A percentile compares a stretch with the other conserved stretches of the same genome.
Evolutionary conservation across 2,888 invertebrate genomes (phyloP).

Genomic region (Heliothis peltigera): DNA sequence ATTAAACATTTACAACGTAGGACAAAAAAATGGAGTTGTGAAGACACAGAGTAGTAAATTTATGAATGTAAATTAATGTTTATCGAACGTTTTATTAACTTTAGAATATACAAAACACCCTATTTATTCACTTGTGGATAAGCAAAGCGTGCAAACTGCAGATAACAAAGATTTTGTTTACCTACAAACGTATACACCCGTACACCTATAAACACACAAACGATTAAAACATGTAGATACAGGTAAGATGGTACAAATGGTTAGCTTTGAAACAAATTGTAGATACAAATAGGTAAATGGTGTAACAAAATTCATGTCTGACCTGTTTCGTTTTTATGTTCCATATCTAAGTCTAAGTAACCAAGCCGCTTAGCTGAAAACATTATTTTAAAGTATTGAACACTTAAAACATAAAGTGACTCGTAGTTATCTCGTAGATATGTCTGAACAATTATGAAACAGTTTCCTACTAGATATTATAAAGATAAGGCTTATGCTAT

Average conservation of each 20-base stretch:
- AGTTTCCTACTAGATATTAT: constrained; percentile 17
- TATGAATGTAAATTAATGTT: constrained; percentile 17
- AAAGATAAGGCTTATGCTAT: constrained; percentile 30
- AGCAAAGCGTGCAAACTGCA: constrained; percentile 35
- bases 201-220: constrained; percentile 76
- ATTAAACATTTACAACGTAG: constrained; percentile 18
- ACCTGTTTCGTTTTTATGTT: constrained; percentile 67
- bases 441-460: constrained; percentile 25
- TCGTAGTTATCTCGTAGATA: constrained; percentile 3
- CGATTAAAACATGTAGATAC: constrained; percentile 36
- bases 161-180: constrained; percentile 68
- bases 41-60: constrained; percentile 34
- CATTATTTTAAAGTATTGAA: constrained; percentile 35
- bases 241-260: constrained; percentile 24
- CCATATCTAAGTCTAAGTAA: constrained; percentile 73
- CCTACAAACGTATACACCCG: constrained; percentile 84
- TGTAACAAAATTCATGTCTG: constrained; percentile 32
- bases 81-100: not conserved
- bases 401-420: constrained; percentile 15
- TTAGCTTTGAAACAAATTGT: constrained; percentile 15
- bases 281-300: not conserved
- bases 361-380: constrained; percentile 67
- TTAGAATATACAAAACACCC: not conserved
- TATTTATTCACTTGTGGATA: constrained; percentile 35
- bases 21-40: constrained; percentile 14